Conservation (phyloP, 2,113 vertebrate species). For the Psilopogon haemacephalus region DNA sequence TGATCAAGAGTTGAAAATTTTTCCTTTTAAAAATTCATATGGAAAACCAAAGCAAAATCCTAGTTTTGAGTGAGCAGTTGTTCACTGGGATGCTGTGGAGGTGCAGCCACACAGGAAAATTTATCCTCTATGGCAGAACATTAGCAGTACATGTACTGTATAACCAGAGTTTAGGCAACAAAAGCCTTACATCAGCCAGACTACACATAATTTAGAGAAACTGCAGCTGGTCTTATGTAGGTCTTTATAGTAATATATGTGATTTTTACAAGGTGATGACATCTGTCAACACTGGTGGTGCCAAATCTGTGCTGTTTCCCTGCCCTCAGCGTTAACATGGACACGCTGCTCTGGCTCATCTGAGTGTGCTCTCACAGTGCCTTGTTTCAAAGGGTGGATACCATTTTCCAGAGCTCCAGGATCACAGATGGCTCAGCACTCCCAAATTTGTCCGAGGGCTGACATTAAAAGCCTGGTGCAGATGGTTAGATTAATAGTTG, state of each 20-base stretch:
- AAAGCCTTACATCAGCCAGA: neutral
- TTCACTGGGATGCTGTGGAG: neutral
- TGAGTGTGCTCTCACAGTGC: neutral
- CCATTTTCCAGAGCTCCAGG: neutral
- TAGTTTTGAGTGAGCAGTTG: neutral
- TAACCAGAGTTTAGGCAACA: neutral
- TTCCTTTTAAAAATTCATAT: neutral
- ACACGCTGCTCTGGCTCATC: neutral
- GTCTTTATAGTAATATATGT: neutral
- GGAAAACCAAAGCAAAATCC: neutral
- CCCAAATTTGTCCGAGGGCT: neutral
- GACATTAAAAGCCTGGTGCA: neutral
- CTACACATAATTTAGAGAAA: neutral
- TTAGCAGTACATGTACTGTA: neutral
- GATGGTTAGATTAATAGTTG: neutral
- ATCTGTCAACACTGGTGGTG: neutral
- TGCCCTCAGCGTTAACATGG: neutral
- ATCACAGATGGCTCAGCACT: slow-evolving; percentile 6
- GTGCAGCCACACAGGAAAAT: neutral
- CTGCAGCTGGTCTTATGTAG: neutral
- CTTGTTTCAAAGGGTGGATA: neutral
- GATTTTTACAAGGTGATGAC: slow-evolving; percentile 34
- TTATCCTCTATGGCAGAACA: neutral
- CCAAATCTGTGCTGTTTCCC: neutral
- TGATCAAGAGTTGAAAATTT: neutral